A percentile compares a stretch with the other conserved stretches of the same genome.
Conservation (phyloP, 2,888 invertebrate genomes). For the Erebia aethiops region DNA sequence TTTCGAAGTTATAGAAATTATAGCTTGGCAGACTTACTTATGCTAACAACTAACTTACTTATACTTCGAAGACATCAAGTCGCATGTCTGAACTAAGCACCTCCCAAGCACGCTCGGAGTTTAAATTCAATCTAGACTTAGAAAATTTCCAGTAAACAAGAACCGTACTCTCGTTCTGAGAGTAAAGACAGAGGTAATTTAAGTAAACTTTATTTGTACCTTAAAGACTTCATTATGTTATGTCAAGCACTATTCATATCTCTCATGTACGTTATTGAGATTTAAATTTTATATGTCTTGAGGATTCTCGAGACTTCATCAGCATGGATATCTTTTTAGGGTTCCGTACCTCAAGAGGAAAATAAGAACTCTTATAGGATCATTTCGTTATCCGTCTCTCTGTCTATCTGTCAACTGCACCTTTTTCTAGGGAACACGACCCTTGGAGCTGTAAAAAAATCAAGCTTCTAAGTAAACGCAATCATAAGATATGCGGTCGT, state of each 20-base stretch:
- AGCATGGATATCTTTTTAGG: neutral
- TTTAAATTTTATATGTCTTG: neutral
- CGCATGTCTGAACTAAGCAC: constrained; percentile 2
- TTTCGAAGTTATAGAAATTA: too few species aligned
- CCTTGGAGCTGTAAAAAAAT: too few species aligned
- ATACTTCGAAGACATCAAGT: neutral
- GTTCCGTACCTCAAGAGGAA: too few species aligned
- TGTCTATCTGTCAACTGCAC: too few species aligned
- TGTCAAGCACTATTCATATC: too few species aligned
- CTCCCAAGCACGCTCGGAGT: neutral
- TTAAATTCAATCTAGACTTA: constrained; percentile 35
- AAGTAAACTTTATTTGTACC: neutral
- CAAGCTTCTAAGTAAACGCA: too few species aligned
- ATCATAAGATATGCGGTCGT: too few species aligned
- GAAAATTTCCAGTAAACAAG: constrained; percentile 35
- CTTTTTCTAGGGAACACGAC: too few species aligned
- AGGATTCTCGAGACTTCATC: neutral
- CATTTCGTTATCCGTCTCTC: too few species aligned
- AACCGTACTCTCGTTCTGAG: constrained; percentile 19
- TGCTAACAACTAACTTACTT: too few species aligned
- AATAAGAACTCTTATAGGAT: too few species aligned
- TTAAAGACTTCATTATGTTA: neutral
- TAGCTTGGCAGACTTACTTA: too few species aligned
- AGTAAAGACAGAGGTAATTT: neutral
- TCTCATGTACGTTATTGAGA: neutral